These are phyloP conservation scores for Drosophila mayri DNA, from an alignment of 1,140 invertebrate species.

Conservation along the genomic window DNA sequence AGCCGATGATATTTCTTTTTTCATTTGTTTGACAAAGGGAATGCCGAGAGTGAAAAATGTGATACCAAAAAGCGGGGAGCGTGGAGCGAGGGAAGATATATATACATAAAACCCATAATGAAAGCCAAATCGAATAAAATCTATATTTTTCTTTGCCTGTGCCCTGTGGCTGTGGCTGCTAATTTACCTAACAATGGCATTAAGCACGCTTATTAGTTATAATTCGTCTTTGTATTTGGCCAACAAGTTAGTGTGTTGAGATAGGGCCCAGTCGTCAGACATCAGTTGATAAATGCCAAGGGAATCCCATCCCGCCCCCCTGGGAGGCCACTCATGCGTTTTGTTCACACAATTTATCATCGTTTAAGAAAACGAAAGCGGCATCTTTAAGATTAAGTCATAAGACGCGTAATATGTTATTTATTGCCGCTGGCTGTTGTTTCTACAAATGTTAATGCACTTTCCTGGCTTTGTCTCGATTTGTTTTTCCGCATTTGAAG, in stretches of 20 bases:
- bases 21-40: slow-evolving; percentile 48
- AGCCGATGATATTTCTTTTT: slow-evolving; percentile 55
- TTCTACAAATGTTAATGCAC: slow-evolving; percentile 50
- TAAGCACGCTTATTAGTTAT: slow-evolving; percentile 72
- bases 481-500: slow-evolving; percentile 30
- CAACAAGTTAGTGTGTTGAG: slow-evolving; percentile 49
- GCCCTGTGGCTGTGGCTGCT: slow-evolving; percentile 39
- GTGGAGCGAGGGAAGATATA: slow-evolving; percentile 8
- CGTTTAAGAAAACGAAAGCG: slow-evolving; percentile 30
- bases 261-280: slow-evolving; percentile 18
- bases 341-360: slow-evolving; percentile 74
- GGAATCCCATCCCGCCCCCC: slow-evolving; percentile 9
- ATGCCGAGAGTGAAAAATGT: slow-evolving; percentile 49
- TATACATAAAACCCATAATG: slow-evolving; percentile 12
- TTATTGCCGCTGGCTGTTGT: slow-evolving; percentile 30
- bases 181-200: slow-evolving; percentile 75
- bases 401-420: slow-evolving; percentile 34
- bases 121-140: slow-evolving; percentile 50
- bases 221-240: slow-evolving; percentile 68
- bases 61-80: slow-evolving; percentile 13
- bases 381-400: slow-evolving; percentile 39
- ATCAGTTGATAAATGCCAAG: slow-evolving; percentile 58
- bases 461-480: slow-evolving; percentile 47
- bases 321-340: slow-evolving; percentile 9
- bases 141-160: slow-evolving; percentile 27